Evolutionary conservation across 1,140 invertebrate species (phyloP).

Genomic region (Coptotermes formosanus): DNA sequence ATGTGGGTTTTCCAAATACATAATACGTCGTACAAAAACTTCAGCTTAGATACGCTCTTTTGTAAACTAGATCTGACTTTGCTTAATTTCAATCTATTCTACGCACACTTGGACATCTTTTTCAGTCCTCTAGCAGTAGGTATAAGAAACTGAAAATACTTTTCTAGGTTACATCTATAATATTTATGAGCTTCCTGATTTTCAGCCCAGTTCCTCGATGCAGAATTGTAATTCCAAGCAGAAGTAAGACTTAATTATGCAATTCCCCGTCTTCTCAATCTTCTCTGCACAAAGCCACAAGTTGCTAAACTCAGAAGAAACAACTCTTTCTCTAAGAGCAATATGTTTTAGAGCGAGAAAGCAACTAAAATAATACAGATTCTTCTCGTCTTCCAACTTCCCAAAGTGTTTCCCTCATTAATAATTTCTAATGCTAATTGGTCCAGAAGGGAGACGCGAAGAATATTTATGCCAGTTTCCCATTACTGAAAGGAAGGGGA

Average conservation of each 20-base stretch:
- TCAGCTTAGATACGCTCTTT: too few relatives aligned
- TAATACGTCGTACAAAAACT: too few relatives aligned
- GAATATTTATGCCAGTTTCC: slow-evolving; percentile 10
- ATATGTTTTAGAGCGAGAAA: slow-evolving; percentile 2
- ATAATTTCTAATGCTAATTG: slow-evolving; percentile 19
- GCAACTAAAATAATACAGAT: slow-evolving; percentile 8
- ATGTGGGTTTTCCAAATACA: too few relatives aligned
- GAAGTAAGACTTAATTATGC: slow-evolving; percentile 8
- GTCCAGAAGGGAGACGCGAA: background rate
- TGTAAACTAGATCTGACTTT: too few relatives aligned
- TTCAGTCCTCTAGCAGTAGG: too few relatives aligned
- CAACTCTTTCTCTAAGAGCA: background rate
- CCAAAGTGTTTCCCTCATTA: slow-evolving; percentile 5
- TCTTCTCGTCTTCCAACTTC: background rate
- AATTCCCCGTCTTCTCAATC: background rate
- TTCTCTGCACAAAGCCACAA: background rate
- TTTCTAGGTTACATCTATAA: too few relatives aligned
- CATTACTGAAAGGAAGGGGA: background rate
- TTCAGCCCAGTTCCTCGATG: too few relatives aligned
- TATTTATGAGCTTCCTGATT: too few relatives aligned
- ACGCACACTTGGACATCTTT: too few relatives aligned
- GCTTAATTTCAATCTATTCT: too few relatives aligned
- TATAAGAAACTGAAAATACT: too few relatives aligned
- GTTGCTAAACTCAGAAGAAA: slow-evolving; percentile 5
- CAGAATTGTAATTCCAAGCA: background rate